Percentiles rank a stretch among this genome's conserved stretches.
phyloP scores from a whole-genome alignment of 2,888 invertebrate species.

The Heliconius erato region DNA sequence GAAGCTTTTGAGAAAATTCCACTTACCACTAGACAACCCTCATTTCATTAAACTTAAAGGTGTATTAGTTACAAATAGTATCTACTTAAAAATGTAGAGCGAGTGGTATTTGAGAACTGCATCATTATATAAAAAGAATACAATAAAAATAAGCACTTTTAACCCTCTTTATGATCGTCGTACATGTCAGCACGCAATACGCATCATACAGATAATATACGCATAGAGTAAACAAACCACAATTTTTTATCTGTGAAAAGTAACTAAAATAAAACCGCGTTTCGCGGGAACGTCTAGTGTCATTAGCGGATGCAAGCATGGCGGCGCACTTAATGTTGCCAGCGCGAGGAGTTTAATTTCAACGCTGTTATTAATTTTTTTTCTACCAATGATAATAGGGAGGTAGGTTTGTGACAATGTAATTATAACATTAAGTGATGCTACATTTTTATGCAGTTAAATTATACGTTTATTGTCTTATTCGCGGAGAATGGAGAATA shows the following conservation, averaged over 20 bases:
- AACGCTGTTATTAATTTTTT: conserved; percentile 59
- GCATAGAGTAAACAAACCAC: conserved; percentile 52
- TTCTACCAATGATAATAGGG: conserved; percentile 59
- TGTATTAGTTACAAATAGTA: conserved; percentile 15
- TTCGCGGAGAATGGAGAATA: conserved; percentile 37
- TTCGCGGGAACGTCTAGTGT: conserved; percentile 62
- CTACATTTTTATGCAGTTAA: conserved; percentile 47
- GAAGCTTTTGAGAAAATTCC: not conserved
- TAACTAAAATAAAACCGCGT: conserved; percentile 55
- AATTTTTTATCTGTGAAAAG: conserved; percentile 54
- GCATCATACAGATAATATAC: conserved; percentile 35
- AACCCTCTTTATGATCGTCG: conserved; percentile 31
- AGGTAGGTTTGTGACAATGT: conserved; percentile 58
- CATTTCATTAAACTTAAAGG: not conserved
- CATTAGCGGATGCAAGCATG: conserved; percentile 65
- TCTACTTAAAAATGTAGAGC: conserved; percentile 28
- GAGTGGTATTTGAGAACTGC: conserved; percentile 19
- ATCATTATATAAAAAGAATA: conserved; percentile 32
- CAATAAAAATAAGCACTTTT: conserved; percentile 34
- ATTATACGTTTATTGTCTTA: conserved; percentile 44
- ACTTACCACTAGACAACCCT: not conserved
- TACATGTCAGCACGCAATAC: conserved; percentile 31
- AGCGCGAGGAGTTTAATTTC: conserved; percentile 60
- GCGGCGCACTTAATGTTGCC: conserved; percentile 70
- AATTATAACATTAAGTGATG: conserved; percentile 57